These are phyloP conservation scores for Merluccius polli DNA, from an alignment of 2,797 vertebrate species.

Conservation along the genomic window DNA sequence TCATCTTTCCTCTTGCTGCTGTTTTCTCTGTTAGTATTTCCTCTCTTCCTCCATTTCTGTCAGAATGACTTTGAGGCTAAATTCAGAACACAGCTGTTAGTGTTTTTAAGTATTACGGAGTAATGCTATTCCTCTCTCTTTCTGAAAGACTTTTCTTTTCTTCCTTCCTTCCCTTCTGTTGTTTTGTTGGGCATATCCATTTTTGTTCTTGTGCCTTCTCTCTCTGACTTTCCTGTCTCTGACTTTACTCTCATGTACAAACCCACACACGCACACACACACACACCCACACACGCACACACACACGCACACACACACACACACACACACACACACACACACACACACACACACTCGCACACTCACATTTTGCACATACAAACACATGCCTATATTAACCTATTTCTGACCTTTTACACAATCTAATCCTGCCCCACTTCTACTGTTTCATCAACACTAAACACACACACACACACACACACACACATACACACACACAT, in stretches of 20 bases:
- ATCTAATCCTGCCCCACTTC: not conserved
- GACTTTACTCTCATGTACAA: not conserved
- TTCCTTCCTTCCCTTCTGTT: constrained; percentile 24
- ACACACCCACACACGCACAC: not conserved
- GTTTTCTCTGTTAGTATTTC: not conserved
- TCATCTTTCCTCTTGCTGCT: not conserved
- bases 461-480: constrained; percentile 18
- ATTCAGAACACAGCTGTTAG: constrained; percentile 4
- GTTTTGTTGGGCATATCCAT: constrained; percentile 29
- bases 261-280: constrained; percentile 10
- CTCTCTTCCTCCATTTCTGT: not conserved
- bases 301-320: not conserved
- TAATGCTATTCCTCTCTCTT: constrained; percentile 15
- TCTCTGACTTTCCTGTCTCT: constrained; percentile 20
- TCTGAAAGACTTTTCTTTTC: constrained; percentile 4
- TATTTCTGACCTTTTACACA: not conserved
- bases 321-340: constrained; percentile 14
- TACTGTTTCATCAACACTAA: not conserved
- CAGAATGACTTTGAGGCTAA: not conserved
- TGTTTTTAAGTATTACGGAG: constrained; percentile 27
- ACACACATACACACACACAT: constrained; percentile 10
- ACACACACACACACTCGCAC: constrained; percentile 22
- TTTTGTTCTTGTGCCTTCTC: constrained; percentile 1
- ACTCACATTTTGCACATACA: not conserved
- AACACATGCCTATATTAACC: constrained; percentile 12